Evolutionary conservation across 1,140 invertebrate genomes (phyloP).

Genomic region (Propsilocerus akamusi): DNA sequence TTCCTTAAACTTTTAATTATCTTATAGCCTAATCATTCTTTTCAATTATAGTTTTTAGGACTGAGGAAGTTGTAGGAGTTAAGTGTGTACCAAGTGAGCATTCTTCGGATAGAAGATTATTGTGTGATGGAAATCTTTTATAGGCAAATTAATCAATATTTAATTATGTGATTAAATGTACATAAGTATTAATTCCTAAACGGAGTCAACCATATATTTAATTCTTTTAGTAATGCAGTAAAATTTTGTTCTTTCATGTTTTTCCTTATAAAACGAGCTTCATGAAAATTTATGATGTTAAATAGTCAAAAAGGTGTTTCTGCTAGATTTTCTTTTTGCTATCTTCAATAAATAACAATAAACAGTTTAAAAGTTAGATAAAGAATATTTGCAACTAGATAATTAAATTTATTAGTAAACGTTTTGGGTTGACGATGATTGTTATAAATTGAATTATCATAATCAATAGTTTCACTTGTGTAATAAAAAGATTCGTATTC

Average conservation of each 20-base stretch:
- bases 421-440: slow-evolving; percentile 1
- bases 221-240: slow-evolving; percentile 56
- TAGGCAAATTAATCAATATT: no score
- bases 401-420: slow-evolving; percentile 1
- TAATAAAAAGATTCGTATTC: background rate
- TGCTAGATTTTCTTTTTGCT: slow-evolving; percentile 63
- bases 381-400: slow-evolving; percentile 5
- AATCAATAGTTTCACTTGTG: background rate
- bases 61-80: no score
- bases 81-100: no score
- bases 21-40: no score
- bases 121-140: no score
- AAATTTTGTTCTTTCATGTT: slow-evolving; percentile 67
- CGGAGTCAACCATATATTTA: slow-evolving; percentile 33
- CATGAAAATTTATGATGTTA: slow-evolving; percentile 67
- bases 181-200: background rate
- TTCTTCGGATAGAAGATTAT: no score
- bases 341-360: slow-evolving; percentile 34
- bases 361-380: slow-evolving; percentile 5
- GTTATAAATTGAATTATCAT: slow-evolving; percentile 3
- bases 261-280: no score
- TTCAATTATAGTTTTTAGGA: no score
- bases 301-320: slow-evolving; percentile 66
- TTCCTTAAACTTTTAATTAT: no score
- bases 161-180: no score